These are phyloP conservation scores for Papilio polytes DNA, from an alignment of 1,140 invertebrate genomes.

Conservation along the genomic window DNA sequence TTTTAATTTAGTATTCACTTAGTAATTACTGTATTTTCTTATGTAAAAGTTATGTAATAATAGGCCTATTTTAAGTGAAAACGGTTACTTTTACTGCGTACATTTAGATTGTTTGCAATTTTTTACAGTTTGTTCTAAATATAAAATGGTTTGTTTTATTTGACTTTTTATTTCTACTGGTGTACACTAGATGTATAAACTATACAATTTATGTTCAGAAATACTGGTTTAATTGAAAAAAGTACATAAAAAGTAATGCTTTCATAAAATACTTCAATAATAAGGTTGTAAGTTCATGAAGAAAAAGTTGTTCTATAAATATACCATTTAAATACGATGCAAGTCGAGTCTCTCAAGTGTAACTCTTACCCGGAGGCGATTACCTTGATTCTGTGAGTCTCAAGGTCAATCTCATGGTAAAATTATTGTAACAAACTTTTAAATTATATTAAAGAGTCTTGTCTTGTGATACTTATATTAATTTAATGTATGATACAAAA, in stretches of 20 bases:
- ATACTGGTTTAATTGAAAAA: neutral
- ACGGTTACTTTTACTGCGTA: neutral
- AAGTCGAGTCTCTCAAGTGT: neutral
- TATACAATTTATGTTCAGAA: no score
- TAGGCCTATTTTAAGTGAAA: neutral
- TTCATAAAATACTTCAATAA: neutral
- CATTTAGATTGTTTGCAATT: neutral
- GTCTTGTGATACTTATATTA: neutral
- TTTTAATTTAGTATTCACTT: neutral
- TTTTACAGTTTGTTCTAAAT: neutral
- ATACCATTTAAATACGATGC: neutral
- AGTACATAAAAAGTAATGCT: neutral
- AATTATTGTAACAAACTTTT: neutral
- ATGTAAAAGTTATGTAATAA: neutral
- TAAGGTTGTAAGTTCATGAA: neutral
- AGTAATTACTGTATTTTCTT: neutral
- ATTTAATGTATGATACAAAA: neutral
- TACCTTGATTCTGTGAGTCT: constrained; percentile 50
- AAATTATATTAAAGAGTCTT: neutral
- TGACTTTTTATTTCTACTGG: no score
- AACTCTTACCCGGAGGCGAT: constrained; percentile 43
- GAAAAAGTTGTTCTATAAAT: neutral
- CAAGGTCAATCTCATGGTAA: constrained; percentile 70
- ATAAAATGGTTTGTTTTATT: neutral
- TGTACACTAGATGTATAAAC: no score